Evolutionary conservation across 2,113 vertebrate genomes (phyloP), one percentile per base, ranked within the genome.

Genomic region (Misgurnus mizolepis): DNA sequence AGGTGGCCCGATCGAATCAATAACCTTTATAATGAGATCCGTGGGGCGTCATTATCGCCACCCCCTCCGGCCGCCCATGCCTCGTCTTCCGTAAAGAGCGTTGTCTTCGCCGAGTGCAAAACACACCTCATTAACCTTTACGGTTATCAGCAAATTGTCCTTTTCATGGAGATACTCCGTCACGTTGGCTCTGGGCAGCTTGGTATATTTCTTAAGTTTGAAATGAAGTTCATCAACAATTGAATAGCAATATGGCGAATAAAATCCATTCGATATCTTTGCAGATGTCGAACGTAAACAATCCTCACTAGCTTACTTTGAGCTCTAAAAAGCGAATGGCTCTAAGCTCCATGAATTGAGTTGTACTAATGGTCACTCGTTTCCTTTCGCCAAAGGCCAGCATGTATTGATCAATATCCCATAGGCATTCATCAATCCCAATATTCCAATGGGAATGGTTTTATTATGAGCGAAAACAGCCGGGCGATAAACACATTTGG

Each of bases 11-110:
- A 87, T 84, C 84, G 80, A 91, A 93, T 94, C 91, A 93, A 93
- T 93, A 93, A 90, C 76, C 75, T 84, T 86, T 86, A 91, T 93
- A 93, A 94, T 94, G 90, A 92, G 92, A 91, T 92, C 87, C 86
- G 86, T 87, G 83, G 89, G 88, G 88, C 84, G 88, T 89, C 85
- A 86, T 91, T 89, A 89, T 62, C 64, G 75, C 0, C 17, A 45
- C 71, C 83, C 66, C 76, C 77, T 90, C 77, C 7, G 88, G 88
- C 83, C 1, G 72, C 64, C 27, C 60, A 70, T 49, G 64, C 74
- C 79, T 86, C 74, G 75, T 89, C 87, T 88, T 89, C 87, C 83
- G 64, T 88, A 89, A 91, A 88, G 89, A 91, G 86, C 86, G 84
- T 67, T 81, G 86, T 88, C 85, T 86, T 80, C 58, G 71, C 83